Percentiles rank a stretch among this genome's conserved stretches.
Conservation (phyloP, 64 coral and sea anemone species). For the Montipora efflorescens region DNA sequence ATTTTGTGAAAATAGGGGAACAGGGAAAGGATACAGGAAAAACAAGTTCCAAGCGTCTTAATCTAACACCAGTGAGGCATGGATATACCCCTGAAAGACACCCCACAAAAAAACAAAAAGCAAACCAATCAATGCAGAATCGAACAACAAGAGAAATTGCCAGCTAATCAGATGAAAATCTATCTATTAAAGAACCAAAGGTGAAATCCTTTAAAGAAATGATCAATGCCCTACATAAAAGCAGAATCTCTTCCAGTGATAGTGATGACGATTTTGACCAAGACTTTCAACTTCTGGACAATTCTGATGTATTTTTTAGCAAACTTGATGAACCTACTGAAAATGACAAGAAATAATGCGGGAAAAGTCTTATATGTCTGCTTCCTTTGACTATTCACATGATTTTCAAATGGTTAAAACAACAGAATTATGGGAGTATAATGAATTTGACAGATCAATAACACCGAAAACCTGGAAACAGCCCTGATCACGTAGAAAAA, state of each 20-base stretch:
- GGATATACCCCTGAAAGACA: slow-evolving; percentile 61
- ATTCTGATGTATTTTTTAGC: background rate
- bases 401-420: slow-evolving; percentile 50
- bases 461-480: slow-evolving; percentile 29
- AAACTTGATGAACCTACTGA: slow-evolving; percentile 36
- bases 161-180: background rate
- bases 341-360: background rate
- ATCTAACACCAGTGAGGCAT: slow-evolving; percentile 5
- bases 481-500: slow-evolving; percentile 21
- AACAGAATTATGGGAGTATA: slow-evolving; percentile 29
- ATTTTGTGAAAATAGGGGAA: background rate
- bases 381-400: slow-evolving; percentile 11
- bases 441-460: slow-evolving; percentile 32
- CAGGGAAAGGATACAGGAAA: background rate
- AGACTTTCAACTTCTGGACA: slow-evolving; percentile 25
- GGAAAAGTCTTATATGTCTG: slow-evolving; percentile 11
- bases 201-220: slow-evolving; percentile 4
- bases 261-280: background rate
- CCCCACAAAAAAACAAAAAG: slow-evolving; percentile 36
- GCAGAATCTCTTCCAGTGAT: background rate
- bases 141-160: background rate
- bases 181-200: background rate
- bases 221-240: slow-evolving; percentile 17
- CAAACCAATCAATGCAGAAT: background rate
- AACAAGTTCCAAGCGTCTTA: slow-evolving; percentile 8